These are phyloP conservation scores for Zele albiditarsus DNA, from an alignment of 2,888 invertebrate species.

Conservation along the genomic window DNA sequence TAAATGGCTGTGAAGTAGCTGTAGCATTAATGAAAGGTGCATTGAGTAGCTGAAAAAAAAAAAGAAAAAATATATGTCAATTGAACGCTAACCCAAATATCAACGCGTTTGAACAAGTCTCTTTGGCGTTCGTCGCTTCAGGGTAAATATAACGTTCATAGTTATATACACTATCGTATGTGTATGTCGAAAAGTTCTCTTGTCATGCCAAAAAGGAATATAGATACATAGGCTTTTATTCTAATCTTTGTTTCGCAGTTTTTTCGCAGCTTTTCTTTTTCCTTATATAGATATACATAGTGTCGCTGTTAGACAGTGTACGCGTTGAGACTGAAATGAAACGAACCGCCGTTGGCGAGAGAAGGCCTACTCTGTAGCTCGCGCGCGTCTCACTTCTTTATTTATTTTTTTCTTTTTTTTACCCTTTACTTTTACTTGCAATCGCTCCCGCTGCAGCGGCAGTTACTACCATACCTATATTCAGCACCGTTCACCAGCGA, in stretches of 20 bases:
- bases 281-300: not conserved
- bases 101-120: constrained; percentile 2
- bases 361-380: constrained; percentile 6
- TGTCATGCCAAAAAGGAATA: not conserved
- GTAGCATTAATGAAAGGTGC: not conserved
- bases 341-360: constrained; percentile 64
- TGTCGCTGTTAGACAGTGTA: not conserved
- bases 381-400: not conserved
- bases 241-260: not conserved
- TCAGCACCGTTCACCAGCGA: constrained; percentile 61
- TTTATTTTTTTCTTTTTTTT: constrained; percentile 15
- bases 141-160: not conserved
- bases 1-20: not conserved
- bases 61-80: constrained; percentile 16
- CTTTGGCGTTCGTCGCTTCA: not conserved
- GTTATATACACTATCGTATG: not conserved
- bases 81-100: constrained; percentile 22
- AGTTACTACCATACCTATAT: not conserved
- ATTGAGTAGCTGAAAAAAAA: too few relatives aligned
- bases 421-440: constrained; percentile 27
- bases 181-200: not conserved
- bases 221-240: not conserved
- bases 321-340: constrained; percentile 63
- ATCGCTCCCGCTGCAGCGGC: constrained; percentile 47
- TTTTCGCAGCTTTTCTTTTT: not conserved